These are phyloP conservation scores for Cladorhizidae sp. DNA, from an alignment of 37 sponge, comb jelly and placozoan genomes.

Conservation along the genomic window DNA sequence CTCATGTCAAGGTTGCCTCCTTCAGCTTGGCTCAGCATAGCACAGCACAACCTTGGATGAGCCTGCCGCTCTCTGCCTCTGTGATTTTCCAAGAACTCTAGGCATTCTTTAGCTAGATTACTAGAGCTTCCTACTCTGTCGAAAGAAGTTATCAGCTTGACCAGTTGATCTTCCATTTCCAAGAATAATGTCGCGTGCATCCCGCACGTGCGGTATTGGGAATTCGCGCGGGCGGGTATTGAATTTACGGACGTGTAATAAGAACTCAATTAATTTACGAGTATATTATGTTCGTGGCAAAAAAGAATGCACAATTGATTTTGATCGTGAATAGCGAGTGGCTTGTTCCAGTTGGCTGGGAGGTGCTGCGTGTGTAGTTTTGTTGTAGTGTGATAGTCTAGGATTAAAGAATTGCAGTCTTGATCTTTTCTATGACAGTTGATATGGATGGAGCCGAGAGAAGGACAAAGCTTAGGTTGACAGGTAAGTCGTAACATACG, in stretches of 20 bases:
- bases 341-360: too few species aligned
- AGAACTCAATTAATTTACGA: too few species aligned
- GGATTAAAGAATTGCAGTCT: too few species aligned
- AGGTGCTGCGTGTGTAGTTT: too few species aligned
- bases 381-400: too few species aligned
- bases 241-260: too few species aligned
- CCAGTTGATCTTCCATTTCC: background rate
- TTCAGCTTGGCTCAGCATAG: conserved; percentile 22
- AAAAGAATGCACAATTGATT: too few species aligned
- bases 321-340: too few species aligned
- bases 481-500: conserved; percentile 28
- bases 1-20: background rate
- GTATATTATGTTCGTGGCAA: too few species aligned
- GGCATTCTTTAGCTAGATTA: background rate
- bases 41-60: conserved; percentile 30
- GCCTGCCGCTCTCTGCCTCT: background rate
- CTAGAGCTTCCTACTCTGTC: background rate
- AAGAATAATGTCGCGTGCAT: background rate
- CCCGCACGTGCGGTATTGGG: background rate
- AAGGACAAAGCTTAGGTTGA: conserved; percentile 67
- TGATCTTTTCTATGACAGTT: background rate
- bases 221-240: too few species aligned
- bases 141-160: background rate
- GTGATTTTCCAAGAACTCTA: background rate
- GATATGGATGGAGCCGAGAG: conserved; percentile 28